A percentile compares a stretch with the other conserved stretches of the same genome.
These are phyloP conservation scores for Hyposoter didymator DNA, from an alignment of 2,888 invertebrate genomes.

Conservation along the genomic window DNA sequence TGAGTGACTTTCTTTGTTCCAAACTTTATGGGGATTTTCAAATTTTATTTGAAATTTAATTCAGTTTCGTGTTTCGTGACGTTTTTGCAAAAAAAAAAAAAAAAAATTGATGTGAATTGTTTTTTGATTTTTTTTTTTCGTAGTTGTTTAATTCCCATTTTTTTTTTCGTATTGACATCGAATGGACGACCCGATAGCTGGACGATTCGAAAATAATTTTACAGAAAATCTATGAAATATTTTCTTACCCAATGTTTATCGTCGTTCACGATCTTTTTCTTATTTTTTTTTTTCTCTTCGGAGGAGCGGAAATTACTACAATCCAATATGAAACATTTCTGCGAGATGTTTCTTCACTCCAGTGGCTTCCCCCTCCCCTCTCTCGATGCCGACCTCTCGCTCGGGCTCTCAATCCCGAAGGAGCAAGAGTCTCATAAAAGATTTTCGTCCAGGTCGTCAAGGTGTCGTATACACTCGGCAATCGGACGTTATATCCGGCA, in stretches of 20 bases:
- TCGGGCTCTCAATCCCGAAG: slow-evolving; percentile 85
- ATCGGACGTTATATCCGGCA: slow-evolving; percentile 86
- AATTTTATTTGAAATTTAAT: background rate
- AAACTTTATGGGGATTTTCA: background rate
- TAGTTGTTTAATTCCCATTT: background rate
- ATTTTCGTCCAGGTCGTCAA: slow-evolving; percentile 40
- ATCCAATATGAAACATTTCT: slow-evolving; percentile 35
- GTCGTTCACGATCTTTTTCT: background rate
- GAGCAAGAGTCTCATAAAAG: slow-evolving; percentile 85
- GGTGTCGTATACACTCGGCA: slow-evolving; percentile 37
- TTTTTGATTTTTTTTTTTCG: background rate
- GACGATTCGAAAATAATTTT: background rate
- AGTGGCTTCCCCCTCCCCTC: background rate
- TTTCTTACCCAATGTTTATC: background rate
- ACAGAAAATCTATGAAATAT: background rate
- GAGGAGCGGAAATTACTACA: slow-evolving; percentile 45
- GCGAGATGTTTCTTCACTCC: slow-evolving; percentile 12
- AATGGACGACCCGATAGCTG: background rate
- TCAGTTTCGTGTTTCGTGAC: background rate
- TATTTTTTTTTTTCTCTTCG: slow-evolving; percentile 20
- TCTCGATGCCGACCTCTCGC: background rate
- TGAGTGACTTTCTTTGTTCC: background rate
- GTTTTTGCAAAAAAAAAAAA: too few relatives aligned
- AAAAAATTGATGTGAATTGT: background rate
- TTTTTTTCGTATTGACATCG: background rate